Conservation (phyloP, 2,113 vertebrate species). For the Uropsilus gracilis region DNA sequence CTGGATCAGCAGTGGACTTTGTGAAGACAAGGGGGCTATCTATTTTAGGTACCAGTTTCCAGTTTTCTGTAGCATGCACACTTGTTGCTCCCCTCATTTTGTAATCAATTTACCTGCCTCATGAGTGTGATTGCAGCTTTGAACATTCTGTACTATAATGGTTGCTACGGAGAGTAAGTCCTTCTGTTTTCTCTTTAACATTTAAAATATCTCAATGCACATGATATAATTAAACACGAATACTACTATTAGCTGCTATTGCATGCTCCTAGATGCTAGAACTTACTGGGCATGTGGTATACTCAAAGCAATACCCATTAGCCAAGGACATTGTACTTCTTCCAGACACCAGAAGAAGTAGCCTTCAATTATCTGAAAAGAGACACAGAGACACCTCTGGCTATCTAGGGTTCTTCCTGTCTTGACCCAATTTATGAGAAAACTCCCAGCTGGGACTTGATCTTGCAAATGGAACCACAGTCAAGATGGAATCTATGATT, state of each 20-base stretch:
- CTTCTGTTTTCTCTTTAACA: constrained; percentile 67
- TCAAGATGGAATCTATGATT: neutral
- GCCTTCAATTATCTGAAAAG: constrained; percentile 40
- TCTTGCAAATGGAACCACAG: neutral
- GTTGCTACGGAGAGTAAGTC: constrained; percentile 68
- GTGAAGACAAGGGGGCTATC: neutral
- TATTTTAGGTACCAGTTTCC: constrained; percentile 18
- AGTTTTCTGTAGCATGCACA: constrained; percentile 68
- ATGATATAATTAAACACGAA: constrained; percentile 62
- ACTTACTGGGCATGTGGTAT: constrained; percentile 66
- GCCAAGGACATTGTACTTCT: constrained; percentile 51
- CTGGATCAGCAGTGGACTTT: constrained; percentile 18
- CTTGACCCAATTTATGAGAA: constrained; percentile 36
- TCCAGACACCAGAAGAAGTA: constrained; percentile 54
- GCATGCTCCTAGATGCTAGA: constrained; percentile 80
- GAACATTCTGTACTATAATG: constrained; percentile 67
- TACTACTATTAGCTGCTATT: constrained; percentile 53
- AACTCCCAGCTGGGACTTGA: neutral
- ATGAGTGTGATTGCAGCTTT: constrained; percentile 69
- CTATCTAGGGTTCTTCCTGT: constrained; percentile 7
- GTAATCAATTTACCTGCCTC: constrained; percentile 55
- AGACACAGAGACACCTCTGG: constrained; percentile 43
- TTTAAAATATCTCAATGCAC: constrained; percentile 73
- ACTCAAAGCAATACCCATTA: constrained; percentile 58
- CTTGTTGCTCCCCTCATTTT: constrained; percentile 56